A percentile compares a stretch with the other conserved stretches of the same genome.
Evolutionary conservation across 1,140 invertebrate species (phyloP).

Genomic region (Dreissena rostriformis): DNA sequence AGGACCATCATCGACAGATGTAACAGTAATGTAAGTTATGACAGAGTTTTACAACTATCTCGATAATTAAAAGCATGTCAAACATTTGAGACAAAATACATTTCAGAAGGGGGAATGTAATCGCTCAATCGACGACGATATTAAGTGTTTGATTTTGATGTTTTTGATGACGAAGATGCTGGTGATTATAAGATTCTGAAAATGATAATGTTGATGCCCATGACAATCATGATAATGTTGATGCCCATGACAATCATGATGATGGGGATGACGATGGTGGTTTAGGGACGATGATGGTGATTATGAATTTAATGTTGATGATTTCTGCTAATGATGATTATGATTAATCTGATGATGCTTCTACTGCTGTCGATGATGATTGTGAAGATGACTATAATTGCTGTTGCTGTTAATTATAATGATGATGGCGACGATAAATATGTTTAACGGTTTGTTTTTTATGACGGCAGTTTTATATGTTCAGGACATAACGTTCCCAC

Average conservation of each 20-base stretch:
- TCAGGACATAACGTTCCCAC: conserved; percentile 22
- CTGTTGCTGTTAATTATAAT: neutral
- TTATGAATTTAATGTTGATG: neutral
- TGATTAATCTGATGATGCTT: neutral
- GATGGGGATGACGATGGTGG: no score
- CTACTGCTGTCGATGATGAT: neutral
- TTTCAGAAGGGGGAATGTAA: neutral
- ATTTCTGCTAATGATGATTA: neutral
- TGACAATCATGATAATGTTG: no score
- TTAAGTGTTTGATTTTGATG: neutral
- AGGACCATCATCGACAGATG: neutral
- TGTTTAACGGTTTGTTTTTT: neutral
- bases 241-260: no score
- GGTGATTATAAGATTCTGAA: no score
- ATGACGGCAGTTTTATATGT: neutral
- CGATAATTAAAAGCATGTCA: neutral
- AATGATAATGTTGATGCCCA: no score
- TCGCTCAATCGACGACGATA: neutral
- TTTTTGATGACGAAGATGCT: no score
- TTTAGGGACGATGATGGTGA: no score
- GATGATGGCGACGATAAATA: neutral
- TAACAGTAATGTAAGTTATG: neutral
- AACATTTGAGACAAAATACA: neutral
- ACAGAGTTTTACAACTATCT: neutral
- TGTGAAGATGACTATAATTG: neutral